Conservation (phyloP, 37 sponge, comb jelly and placozoan genomes). For the Halichondria panicea region DNA sequence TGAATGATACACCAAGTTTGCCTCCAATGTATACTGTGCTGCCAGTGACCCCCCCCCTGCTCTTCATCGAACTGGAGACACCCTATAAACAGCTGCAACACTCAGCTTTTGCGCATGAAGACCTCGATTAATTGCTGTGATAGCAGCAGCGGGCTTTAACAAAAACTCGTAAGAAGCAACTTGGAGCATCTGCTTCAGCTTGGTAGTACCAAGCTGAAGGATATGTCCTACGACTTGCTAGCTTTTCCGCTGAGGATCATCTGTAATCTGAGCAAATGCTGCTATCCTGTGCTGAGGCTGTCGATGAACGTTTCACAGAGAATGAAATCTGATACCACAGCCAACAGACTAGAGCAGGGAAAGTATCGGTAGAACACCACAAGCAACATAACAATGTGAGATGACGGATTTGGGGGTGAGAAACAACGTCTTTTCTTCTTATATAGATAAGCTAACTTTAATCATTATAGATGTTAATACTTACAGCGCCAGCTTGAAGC, state of each 20-base stretch:
- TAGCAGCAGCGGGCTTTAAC: conserved; percentile 24
- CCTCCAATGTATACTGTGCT: not conserved
- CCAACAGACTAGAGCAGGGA: conserved; percentile 8
- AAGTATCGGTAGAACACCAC: conserved; percentile 9
- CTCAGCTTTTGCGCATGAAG: not conserved
- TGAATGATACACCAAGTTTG: not conserved
- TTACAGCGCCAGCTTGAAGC: too few relatives aligned
- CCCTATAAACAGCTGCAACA: conserved; percentile 4
- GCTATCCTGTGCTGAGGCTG: not conserved
- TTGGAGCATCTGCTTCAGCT: not conserved
- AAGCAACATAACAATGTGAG: conserved; percentile 9
- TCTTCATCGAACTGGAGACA: conserved; percentile 7
- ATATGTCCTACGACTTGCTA: conserved; percentile 5
- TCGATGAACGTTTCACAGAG: conserved; percentile 4
- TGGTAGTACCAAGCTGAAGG: conserved; percentile 21
- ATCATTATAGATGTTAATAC: too few relatives aligned
- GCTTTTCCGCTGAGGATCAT: not conserved
- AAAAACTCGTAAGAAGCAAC: conserved; percentile 18
- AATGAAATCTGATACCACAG: not conserved
- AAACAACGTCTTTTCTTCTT: not conserved
- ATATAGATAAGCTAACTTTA: too few relatives aligned
- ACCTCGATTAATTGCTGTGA: conserved; percentile 1
- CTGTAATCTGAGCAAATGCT: too few relatives aligned
- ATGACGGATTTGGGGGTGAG: conserved; percentile 2
- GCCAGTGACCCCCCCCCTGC: conserved; percentile 1